Base-by-base conservation (phyloP, 2,797 vertebrate species). In the Pelobates cultripes region DNA sequence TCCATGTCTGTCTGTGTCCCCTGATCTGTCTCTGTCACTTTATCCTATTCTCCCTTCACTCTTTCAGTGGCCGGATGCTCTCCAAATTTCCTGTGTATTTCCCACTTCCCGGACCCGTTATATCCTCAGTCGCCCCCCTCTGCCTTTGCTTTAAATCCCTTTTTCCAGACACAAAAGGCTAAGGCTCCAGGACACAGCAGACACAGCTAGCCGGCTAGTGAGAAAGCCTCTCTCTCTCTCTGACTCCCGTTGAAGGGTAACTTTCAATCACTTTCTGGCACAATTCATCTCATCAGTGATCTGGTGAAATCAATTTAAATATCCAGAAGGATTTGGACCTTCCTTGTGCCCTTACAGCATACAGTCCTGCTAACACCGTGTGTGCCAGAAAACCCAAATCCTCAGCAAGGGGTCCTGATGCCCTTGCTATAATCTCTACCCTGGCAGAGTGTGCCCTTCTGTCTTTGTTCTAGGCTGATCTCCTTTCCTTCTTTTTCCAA, bases 121-220 rank as follows among this genome's bases (percentile, higher is more conserved):
- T 57, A 43, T 76, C 40, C 77, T 43, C 7, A 44, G 6, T n/a
- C 72, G 70, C 3, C 67, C 70, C 67, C 45, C 13, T 57, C 60
- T 57, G 15, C 53, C 45, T 5, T 45, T 51, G 57, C 61, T 40
- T 61, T 74, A 66, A 66, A 68, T 42, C 66, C 66, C 14, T 7
- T 45, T 43, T 42, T 14, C 81, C 76, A 83, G 81, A 83, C 81
- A 83, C 81, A 83, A 83, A 78, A 42, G 73, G 75, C 81, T 78
- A 47, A 69, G 68, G 53, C 45, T 47, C n/a, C 74, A 60, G 60
- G 68, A 57, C 68, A 2, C 15, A 40, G 47, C 75, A 69, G 75
- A 82, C 75, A 47, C 80, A 3, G 68, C 15, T n/a, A 47, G 17
- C 15, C 28, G 17, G 63, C 28, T 64, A 3, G 15, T 10, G 55